Evolutionary conservation across 2,888 invertebrate genomes (phyloP), one percentile per base, ranked within the genome.

Genomic region (Colletes collaris): DNA sequence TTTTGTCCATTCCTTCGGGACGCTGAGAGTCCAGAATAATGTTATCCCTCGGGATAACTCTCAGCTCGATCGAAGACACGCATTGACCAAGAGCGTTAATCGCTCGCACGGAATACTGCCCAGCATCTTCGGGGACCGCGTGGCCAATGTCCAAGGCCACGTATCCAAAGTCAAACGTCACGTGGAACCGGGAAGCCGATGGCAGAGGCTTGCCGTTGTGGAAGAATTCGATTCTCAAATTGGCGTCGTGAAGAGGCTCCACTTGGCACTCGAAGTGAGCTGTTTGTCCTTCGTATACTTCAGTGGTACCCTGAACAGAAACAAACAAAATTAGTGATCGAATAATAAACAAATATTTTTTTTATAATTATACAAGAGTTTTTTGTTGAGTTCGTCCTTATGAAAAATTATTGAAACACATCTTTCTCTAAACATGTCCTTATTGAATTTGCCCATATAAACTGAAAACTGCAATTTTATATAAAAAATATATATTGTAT

Each of bases 121-220:
- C 99, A 79, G 97, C 97, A 93, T 99, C 99, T 94, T 98, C 98
- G 11, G 98, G 96, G 73, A 98, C 98, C 82, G 97, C 96, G 92
- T 99, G 98, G 85, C 97, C 96, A 90, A 99, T 98, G 93, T 99
- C 98, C 89, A 99, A 94, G 68, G 98, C 97, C 87, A 99, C 98
- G 89, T 99, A 99, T 89, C 99, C 99, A 94, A 99, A 99, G 94
- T 99, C 99, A 93, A 98, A 98, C 87, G 98, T 97, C 90, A 97
- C 97, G 93, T 98, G 98, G 96, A 98, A 98, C 90, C 98, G 95
- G 81, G 97, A 95, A 72, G 97, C 98, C 83, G 98, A 97, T 91
- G 97, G 97, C 90, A 98, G 94, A 68, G 98, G 97, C 93, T 97
- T 97, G 80, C 98, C 98, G 91, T 98, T 98, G 90, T 98, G 98